Conservation (phyloP, 2,113 vertebrate species). For the Manacus vitellinus region DNA sequence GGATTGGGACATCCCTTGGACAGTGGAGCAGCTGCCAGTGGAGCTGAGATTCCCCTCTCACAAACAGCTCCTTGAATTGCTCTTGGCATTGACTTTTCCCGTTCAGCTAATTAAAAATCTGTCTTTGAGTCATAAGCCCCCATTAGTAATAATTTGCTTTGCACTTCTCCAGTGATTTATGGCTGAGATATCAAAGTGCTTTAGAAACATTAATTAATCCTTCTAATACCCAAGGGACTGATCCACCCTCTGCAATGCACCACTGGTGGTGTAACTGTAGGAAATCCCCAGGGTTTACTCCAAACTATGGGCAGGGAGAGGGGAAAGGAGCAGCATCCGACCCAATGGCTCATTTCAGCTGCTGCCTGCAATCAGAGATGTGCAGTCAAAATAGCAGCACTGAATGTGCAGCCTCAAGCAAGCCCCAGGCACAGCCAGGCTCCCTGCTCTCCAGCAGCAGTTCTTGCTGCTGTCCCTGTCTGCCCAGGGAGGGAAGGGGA, state of each 20-base stretch:
- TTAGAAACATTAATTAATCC: conserved; percentile 68
- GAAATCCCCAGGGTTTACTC: conserved; percentile 34
- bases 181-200: conserved; percentile 63
- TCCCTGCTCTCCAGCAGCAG: neutral
- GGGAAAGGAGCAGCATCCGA: neutral
- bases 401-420: neutral
- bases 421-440: neutral
- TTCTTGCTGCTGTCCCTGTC: neutral
- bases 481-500: rapidly evolving
- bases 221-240: conserved; percentile 50
- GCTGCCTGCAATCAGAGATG: neutral
- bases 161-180: conserved; percentile 64
- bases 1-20: neutral
- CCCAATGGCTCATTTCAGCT: neutral
- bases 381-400: conserved; percentile 11
- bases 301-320: neutral
- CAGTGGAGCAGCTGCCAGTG: neutral
- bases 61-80: conserved; percentile 54
- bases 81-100: conserved; percentile 59
- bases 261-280: conserved; percentile 26
- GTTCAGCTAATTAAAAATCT: conserved; percentile 67
- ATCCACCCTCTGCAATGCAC: conserved; percentile 34
- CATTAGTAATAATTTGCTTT: conserved; percentile 69
- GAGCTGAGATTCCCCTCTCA: neutral
- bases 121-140: conserved; percentile 65